Evolutionary conservation across 2,113 vertebrate species (phyloP).

Genomic region (Colistium nudipinnis): DNA sequence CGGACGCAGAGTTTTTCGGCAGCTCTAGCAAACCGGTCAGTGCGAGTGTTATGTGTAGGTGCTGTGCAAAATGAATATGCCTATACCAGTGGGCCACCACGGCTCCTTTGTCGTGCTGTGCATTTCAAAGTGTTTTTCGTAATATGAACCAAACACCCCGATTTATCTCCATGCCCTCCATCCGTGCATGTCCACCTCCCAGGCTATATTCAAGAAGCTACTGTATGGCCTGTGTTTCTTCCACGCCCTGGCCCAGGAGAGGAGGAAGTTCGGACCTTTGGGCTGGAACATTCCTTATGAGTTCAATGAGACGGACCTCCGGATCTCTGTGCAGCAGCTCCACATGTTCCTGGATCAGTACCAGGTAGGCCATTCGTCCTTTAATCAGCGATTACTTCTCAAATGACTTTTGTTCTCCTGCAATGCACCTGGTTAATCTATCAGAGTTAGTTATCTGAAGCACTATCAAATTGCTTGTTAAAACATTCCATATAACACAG

Average conservation of each 20-base stretch:
- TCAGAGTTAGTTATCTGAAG: too few species aligned
- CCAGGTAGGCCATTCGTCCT: constrained; percentile 79
- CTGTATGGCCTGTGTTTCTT: constrained; percentile 92
- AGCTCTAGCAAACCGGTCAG: constrained; percentile 88
- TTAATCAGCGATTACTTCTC: neutral
- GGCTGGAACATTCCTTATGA: constrained; percentile 93
- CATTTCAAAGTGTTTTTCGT: constrained; percentile 27
- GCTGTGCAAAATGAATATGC: constrained; percentile 11
- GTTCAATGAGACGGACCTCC: constrained; percentile 90
- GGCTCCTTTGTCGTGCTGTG: constrained; percentile 31
- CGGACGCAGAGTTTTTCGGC: constrained; percentile 86
- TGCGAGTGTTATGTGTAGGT: constrained; percentile 6
- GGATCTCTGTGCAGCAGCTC: constrained; percentile 90
- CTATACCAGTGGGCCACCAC: constrained; percentile 11
- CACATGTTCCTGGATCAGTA: constrained; percentile 91
- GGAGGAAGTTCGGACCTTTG: constrained; percentile 88
- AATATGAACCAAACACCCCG: constrained; percentile 12
- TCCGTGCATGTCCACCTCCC: constrained; percentile 18
- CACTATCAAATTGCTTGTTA: neutral
- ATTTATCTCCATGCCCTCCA: constrained; percentile 11
- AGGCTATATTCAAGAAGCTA: constrained; percentile 90
- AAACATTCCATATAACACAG: neutral
- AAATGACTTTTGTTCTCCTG: neutral
- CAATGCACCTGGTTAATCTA: too few species aligned
- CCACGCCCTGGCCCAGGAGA: constrained; percentile 89